phyloP scores from a whole-genome alignment of 2,797 vertebrate genomes.

The Rhabdophis nuchalis region DNA sequence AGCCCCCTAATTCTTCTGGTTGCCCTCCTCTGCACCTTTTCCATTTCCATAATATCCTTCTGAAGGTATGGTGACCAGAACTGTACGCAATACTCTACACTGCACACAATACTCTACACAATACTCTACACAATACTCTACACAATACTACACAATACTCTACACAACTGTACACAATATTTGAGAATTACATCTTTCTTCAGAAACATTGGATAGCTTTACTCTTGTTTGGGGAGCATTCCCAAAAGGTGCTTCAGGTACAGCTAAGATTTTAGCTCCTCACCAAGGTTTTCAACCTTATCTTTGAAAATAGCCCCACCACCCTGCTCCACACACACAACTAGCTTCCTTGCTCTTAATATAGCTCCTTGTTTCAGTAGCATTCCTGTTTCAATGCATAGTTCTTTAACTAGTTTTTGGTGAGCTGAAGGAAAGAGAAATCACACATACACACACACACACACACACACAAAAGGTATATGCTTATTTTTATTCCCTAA shows the following conservation, averaged over 20 bases:
- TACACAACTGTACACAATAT: too few relatives aligned
- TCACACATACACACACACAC: neutral
- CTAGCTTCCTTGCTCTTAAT: neutral
- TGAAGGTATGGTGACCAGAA: too few relatives aligned
- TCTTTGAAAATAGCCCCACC: neutral
- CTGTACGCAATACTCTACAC: too few relatives aligned
- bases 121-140: too few relatives aligned
- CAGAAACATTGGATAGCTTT: neutral
- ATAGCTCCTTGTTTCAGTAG: neutral
- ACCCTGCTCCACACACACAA: too few relatives aligned
- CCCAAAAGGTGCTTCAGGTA: neutral
- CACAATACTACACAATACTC: too few relatives aligned
- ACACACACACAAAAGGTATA: neutral
- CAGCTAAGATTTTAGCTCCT: neutral
- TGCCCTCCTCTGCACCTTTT: too few relatives aligned
- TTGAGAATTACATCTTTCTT: neutral
- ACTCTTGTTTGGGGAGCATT: neutral
- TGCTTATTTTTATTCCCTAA: neutral
- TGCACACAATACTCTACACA: too few relatives aligned
- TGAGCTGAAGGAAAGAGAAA: neutral
- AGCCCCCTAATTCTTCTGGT: too few relatives aligned
- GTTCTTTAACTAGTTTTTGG: neutral
- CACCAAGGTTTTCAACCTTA: neutral
- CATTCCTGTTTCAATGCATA: neutral
- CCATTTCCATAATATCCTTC: too few relatives aligned